Base-by-base conservation (phyloP, 92 coral and sea anemone genomes). In the Bergia puertoricense region DNA sequence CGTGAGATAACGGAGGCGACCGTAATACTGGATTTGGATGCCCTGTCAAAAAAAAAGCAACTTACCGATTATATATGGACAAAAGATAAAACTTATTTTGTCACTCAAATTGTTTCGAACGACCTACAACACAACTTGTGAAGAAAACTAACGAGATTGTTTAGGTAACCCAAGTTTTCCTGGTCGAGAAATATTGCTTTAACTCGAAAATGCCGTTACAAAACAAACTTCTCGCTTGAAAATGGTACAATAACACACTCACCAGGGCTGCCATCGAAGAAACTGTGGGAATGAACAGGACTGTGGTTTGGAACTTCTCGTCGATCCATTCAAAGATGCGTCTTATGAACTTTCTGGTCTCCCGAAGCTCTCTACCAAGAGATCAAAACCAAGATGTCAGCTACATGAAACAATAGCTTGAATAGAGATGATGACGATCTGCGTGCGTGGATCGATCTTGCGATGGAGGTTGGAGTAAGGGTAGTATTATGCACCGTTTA, bases 241-340 rank as follows among this genome's bases (percentile, higher is more conserved):
- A 84, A 84, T 44, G 75, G 87, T 84, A 84, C 87, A 84, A 84
- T 84, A 84, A 84, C 80, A 88, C 91, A 85, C 96, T 95, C 96
- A 95, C 98, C 98, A 82, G 98, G 95, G 91, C 91, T 93, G 90
- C 93, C 91, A 88, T 97, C 99, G 91, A 95, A 97, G 96, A 95
- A 97, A 89, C 93, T 92, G 95, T 92, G 95, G 88, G 99, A 79
- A 92, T 97, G 98, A 86, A 94, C 98, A 76, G 99, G 99, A 90
- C 99, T 97, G 91, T 95, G 99, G 91, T 91, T 94, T 81, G 97
- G 98, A 89, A 97, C 97, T 85, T 97, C 99, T 88, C 96, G 90
- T 23, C 96, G 99, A 93, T 97, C 99, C 99, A 97, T 97, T 85
- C 82, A 86, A 79, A 69, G 37, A 44, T 67, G 67, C 44, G 66